These are phyloP conservation scores for Lemur catta DNA, from an alignment of 2,797 vertebrate species.

Conservation along the genomic window DNA sequence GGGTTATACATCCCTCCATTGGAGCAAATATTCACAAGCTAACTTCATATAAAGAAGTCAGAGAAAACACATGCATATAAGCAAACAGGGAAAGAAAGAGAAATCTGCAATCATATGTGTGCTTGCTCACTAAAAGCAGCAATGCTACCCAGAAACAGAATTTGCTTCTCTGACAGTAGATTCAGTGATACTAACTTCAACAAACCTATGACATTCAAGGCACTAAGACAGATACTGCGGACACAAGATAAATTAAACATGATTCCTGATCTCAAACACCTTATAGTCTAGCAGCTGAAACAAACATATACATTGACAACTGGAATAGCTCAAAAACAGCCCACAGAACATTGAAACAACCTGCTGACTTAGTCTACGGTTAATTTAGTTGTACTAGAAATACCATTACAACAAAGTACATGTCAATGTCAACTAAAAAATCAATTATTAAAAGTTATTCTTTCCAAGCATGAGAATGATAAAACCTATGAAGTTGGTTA, in stretches of 20 bases:
- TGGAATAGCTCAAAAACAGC: neutral
- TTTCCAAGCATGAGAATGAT: slow-evolving; percentile 19
- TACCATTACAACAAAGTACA: neutral
- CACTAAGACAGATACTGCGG: neutral
- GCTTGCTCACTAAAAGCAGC: neutral
- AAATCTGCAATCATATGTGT: slow-evolving; percentile 33
- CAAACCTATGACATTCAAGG: slow-evolving; percentile 18
- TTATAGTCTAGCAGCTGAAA: slow-evolving; percentile 7
- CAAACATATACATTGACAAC: neutral
- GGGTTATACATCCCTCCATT: neutral
- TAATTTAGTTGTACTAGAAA: slow-evolving; percentile 17
- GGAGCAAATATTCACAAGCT: neutral
- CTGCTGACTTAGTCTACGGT: neutral
- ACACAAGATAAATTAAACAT: slow-evolving; percentile 39
- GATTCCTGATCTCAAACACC: slow-evolving; percentile 1
- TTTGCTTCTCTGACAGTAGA: slow-evolving; percentile 38
- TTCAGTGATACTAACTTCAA: slow-evolving; percentile 26
- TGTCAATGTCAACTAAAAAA: neutral
- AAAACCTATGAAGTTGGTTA: slow-evolving; percentile 6
- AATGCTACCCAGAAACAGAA: slow-evolving; percentile 25
- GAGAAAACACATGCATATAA: neutral
- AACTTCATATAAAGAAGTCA: slow-evolving; percentile 24
- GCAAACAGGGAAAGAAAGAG: neutral
- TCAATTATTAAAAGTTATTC: neutral
- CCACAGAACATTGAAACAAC: slow-evolving; percentile 22